Conservation (phyloP, 92 coral and sea anemone species). For the Pocillopora grandis region DNA sequence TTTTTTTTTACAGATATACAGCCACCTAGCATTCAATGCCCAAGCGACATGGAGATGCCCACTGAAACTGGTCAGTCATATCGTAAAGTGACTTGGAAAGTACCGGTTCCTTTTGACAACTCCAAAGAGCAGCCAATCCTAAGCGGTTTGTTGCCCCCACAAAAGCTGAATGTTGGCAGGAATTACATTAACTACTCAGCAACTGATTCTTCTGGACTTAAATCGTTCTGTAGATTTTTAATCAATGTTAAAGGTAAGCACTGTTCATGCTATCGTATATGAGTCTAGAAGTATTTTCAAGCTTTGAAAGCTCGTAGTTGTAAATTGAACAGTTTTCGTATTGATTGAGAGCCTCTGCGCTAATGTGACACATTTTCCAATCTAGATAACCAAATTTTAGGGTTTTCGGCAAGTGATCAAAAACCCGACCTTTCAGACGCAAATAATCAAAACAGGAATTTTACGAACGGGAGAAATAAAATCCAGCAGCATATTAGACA, state of each 20-base stretch:
- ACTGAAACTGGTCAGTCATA: constrained; percentile 55
- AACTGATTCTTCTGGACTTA: constrained; percentile 52
- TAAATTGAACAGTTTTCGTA: too few species aligned
- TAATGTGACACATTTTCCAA: too few species aligned
- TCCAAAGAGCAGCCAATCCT: constrained; percentile 47
- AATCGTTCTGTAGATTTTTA: constrained; percentile 34
- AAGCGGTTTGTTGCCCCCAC: constrained; percentile 40
- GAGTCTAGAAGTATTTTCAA: too few species aligned
- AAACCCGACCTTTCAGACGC: too few species aligned
- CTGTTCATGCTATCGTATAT: background rate
- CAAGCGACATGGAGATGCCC: constrained; percentile 22
- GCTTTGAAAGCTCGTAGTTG: too few species aligned
- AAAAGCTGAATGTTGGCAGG: constrained; percentile 42
- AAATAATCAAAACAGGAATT: too few species aligned
- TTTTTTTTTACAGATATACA: constrained; percentile 37
- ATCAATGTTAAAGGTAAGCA: constrained; percentile 51
- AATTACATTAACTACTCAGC: constrained; percentile 36
- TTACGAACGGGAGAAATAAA: too few species aligned
- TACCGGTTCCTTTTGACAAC: constrained; percentile 59
- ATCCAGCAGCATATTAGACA: too few species aligned
- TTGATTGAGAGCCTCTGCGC: too few species aligned
- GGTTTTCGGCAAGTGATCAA: too few species aligned
- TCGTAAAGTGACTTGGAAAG: constrained; percentile 50
- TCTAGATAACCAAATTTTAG: too few species aligned
- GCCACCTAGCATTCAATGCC: constrained; percentile 55